phyloP scores from a whole-genome alignment of 2,113 vertebrate species.

The Lutjanus erythropterus region DNA sequence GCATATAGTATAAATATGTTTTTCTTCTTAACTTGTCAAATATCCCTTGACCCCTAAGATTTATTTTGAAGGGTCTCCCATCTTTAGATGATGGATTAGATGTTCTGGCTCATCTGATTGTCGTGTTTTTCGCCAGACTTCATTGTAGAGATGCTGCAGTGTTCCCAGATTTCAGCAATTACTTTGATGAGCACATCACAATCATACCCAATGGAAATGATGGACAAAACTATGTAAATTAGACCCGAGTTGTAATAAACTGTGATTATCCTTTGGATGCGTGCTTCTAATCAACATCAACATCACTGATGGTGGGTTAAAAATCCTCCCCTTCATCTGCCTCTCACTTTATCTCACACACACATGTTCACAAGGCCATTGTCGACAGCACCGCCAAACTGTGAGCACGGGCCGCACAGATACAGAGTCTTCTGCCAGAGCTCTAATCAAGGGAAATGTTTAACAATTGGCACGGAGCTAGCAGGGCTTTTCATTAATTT shows the following conservation, averaged over 20 bases:
- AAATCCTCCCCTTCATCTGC: slow-evolving; percentile 30
- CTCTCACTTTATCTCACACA: slow-evolving; percentile 30
- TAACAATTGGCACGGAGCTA: slow-evolving; percentile 45
- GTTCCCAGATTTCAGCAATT: slow-evolving; percentile 23
- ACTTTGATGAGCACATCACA: background rate
- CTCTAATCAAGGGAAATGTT: slow-evolving; percentile 69
- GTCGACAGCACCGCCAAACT: slow-evolving; percentile 35
- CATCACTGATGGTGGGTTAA: slow-evolving; percentile 32
- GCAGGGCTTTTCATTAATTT: slow-evolving; percentile 61
- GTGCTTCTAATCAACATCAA: slow-evolving; percentile 40
- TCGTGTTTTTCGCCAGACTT: slow-evolving; percentile 15
- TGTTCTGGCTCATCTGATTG: background rate
- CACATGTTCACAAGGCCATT: slow-evolving; percentile 21
- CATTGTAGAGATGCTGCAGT: background rate
- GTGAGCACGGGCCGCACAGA: slow-evolving; percentile 29
- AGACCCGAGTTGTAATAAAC: slow-evolving; percentile 34
- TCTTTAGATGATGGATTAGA: background rate
- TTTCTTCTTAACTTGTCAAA: background rate
- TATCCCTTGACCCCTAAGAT: background rate
- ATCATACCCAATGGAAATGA: background rate
- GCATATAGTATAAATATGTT: background rate
- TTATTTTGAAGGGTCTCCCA: background rate
- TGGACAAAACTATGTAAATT: slow-evolving; percentile 7
- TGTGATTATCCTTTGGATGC: slow-evolving; percentile 40
- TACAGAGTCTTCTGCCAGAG: slow-evolving; percentile 39